Evolutionary conservation across 2,113 vertebrate genomes (phyloP).

Genomic region (Silurus asotus): DNA sequence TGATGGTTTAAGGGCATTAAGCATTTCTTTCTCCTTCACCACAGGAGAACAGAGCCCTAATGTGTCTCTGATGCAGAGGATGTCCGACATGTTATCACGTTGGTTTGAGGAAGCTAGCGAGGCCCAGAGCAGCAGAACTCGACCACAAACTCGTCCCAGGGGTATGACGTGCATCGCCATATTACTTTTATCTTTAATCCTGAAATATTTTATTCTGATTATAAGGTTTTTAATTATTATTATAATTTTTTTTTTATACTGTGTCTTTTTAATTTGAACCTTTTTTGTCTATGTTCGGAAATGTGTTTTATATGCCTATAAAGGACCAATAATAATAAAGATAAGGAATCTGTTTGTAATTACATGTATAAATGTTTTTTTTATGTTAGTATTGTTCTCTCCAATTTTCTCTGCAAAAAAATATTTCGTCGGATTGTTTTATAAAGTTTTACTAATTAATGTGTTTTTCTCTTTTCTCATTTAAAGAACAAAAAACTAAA

Average conservation of each 20-base stretch:
- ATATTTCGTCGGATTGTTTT: background rate
- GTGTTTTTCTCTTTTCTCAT: background rate
- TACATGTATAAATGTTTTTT: background rate
- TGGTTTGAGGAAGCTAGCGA: slow-evolving; percentile 99
- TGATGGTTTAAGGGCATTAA: background rate
- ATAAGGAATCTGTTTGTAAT: background rate
- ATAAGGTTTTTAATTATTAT: background rate
- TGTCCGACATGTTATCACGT: slow-evolving; percentile 98
- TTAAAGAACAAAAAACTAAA: background rate
- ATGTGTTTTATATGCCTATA: background rate
- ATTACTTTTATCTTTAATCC: background rate
- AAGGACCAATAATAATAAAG: background rate
- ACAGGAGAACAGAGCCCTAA: slow-evolving; percentile 95
- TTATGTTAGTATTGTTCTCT: background rate
- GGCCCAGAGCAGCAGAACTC: slow-evolving; percentile 87
- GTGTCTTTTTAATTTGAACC: background rate
- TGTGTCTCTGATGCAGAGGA: slow-evolving; percentile 96
- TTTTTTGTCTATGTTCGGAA: background rate
- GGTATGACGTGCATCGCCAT: slow-evolving; percentile 67
- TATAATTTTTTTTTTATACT: background rate
- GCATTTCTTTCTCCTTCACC: slow-evolving; percentile 13
- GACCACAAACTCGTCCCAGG: slow-evolving; percentile 82
- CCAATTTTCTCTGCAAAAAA: background rate
- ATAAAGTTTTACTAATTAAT: background rate
- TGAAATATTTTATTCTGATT: background rate